A percentile compares a stretch with the other conserved stretches of the same genome.
Conservation (phyloP, 2,888 invertebrate species). For the Euphydryas editha region DNA sequence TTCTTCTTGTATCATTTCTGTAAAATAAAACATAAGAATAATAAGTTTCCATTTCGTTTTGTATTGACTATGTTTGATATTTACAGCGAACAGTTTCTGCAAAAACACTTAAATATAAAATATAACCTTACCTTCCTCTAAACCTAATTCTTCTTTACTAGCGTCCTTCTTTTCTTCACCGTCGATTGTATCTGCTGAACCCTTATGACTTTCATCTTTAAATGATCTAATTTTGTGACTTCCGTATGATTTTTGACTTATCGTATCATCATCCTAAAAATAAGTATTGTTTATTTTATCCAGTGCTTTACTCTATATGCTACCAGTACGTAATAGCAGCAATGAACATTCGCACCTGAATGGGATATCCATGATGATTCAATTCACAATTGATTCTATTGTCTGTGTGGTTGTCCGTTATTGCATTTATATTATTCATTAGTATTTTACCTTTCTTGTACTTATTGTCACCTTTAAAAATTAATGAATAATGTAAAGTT, state of each 20-base stretch:
- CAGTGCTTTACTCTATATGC: not conserved
- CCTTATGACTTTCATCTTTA: conserved; percentile 96
- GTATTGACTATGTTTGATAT: not conserved
- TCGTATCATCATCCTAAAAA: conserved; percentile 88
- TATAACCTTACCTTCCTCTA: conserved; percentile 86
- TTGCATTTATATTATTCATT: conserved; percentile 93
- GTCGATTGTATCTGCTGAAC: conserved; percentile 92
- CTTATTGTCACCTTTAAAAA: conserved; percentile 89
- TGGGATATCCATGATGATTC: conserved; percentile 88
- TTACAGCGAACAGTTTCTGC: not conserved
- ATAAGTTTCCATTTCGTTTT: not conserved
- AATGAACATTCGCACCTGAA: conserved; percentile 69
- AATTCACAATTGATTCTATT: conserved; percentile 90
- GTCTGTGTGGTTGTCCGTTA: conserved; percentile 88
- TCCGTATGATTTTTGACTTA: conserved; percentile 95
- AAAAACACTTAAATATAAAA: not conserved
- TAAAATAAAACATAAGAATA: conserved; percentile 25
- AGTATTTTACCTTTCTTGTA: conserved; percentile 91
- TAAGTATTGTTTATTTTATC: conserved; percentile 4
- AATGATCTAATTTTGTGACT: conserved; percentile 95
- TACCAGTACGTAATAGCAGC: not conserved
- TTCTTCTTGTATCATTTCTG: conserved; percentile 84
- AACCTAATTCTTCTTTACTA: conserved; percentile 94
- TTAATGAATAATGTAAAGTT: conserved; percentile 26
- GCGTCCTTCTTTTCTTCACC: conserved; percentile 95